Percentiles rank a stretch among this genome's conserved stretches.
phyloP scores from a whole-genome alignment of 2,797 vertebrate species.

The Tenualosa ilisha region DNA sequence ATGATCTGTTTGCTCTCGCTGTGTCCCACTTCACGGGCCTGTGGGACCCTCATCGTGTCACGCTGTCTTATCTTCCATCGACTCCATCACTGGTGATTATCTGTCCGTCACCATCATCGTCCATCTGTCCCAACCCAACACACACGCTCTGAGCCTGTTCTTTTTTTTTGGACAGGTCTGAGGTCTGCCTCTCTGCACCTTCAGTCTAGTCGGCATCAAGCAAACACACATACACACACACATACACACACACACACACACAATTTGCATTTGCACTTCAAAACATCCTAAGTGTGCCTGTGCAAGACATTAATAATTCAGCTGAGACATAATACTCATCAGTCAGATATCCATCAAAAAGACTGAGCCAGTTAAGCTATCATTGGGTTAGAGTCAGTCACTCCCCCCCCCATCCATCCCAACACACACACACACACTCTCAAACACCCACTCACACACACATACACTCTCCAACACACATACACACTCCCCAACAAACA shows the following conservation, averaged over 20 bases:
- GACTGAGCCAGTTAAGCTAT: background rate
- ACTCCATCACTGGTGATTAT: background rate
- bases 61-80: background rate
- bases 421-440: too few species aligned
- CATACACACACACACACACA: background rate
- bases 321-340: background rate
- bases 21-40: conserved; percentile 58
- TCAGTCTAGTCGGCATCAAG: background rate
- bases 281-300: background rate
- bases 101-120: background rate
- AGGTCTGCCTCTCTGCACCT: background rate
- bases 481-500: background rate
- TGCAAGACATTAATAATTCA: conserved; percentile 1
- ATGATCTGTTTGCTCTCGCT: conserved; percentile 65
- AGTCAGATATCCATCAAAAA: background rate
- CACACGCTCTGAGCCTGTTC: background rate
- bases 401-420: too few species aligned
- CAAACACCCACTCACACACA: too few species aligned
- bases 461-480: background rate
- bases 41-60: background rate
- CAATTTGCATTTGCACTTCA: background rate
- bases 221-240: background rate
- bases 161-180: background rate
- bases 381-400: background rate
- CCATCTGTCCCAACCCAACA: background rate